Base-by-base conservation (phyloP, 2,113 vertebrate species). In the Cyprinodon variegatus region DNA sequence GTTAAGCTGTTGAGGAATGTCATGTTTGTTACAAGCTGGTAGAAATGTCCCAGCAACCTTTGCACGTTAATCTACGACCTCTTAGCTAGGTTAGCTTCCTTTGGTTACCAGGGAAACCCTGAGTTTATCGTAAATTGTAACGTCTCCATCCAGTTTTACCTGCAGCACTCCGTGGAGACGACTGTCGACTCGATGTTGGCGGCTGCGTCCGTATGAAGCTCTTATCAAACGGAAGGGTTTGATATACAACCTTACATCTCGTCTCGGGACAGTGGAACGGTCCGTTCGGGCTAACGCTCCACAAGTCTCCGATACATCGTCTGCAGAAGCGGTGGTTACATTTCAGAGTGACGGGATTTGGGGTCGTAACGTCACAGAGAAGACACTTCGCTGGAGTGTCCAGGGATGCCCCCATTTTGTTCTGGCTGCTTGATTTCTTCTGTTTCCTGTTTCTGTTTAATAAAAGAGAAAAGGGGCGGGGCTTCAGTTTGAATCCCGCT, bases 251-350 rank as follows among this genome's bases (percentile, higher is more conserved):
- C 8, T 80, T 84, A 39, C 92, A 93, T 78, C 57, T 87, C 73
- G 89, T 94, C 71, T 93, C 74, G 1, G 93, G 94, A 57, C 94
- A 95, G 10, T 83, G 82, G 85, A 88, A 94, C 3, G 94, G 93
- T 60, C 93, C 94, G 29, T 37, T 41, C 0, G 79, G 84, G 1
- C 61, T 15, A 0, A 74, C 1, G 37, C 93, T 94, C 93, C 94
- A 95, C 17, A 94, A 41, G 71, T 94, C 94, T 9, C 84, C 85
- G 37, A 94, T 89, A 15, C 94, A 95, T 3, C 81, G 70, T 6
- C 63, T 78, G 66, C 94, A 95, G 87, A 94, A 95, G 0, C 77
- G n/a, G 78, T 95, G 94, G 2, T 86, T 74, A 15, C 94, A 95
- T 7, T 70, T 89, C 10, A 95, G 83, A 3, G 59, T 83, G 45